Evolutionary conservation across 2,888 invertebrate species (phyloP).

Genomic region (Beris morrisii): DNA sequence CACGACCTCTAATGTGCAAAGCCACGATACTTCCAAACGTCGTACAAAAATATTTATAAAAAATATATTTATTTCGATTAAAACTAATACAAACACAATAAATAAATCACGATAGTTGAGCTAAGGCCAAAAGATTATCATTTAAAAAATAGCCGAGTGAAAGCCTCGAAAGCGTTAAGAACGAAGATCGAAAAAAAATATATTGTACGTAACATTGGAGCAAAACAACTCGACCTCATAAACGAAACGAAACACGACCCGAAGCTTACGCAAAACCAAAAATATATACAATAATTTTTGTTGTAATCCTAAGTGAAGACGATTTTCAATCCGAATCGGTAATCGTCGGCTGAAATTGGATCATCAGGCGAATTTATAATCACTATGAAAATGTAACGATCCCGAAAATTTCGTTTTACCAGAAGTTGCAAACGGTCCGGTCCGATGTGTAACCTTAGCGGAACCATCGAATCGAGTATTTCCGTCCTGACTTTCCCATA

Average conservation of each 20-base stretch:
- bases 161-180: neutral
- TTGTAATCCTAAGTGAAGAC: conserved; percentile 2
- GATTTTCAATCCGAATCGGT: conserved; percentile 22
- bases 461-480: conserved; percentile 53
- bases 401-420: conserved; percentile 48
- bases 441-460: conserved; percentile 50
- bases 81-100: neutral
- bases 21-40: no score
- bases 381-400: conserved; percentile 23
- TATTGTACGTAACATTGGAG: neutral
- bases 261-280: neutral
- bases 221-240: neutral
- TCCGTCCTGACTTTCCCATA: conserved; percentile 52
- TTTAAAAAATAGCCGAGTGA: neutral
- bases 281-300: neutral
- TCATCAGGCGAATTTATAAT: conserved; percentile 14
- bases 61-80: neutral
- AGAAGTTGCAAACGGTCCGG: conserved; percentile 44
- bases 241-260: neutral
- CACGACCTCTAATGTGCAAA: no score
- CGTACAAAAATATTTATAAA: no score
- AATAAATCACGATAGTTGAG: conserved; percentile 3
- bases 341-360: conserved; percentile 24
- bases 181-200: no score
- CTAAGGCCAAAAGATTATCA: conserved; percentile 32